These are phyloP conservation scores for Trissolcus brochymenae DNA, from an alignment of 2,888 invertebrate species.

Conservation along the genomic window DNA sequence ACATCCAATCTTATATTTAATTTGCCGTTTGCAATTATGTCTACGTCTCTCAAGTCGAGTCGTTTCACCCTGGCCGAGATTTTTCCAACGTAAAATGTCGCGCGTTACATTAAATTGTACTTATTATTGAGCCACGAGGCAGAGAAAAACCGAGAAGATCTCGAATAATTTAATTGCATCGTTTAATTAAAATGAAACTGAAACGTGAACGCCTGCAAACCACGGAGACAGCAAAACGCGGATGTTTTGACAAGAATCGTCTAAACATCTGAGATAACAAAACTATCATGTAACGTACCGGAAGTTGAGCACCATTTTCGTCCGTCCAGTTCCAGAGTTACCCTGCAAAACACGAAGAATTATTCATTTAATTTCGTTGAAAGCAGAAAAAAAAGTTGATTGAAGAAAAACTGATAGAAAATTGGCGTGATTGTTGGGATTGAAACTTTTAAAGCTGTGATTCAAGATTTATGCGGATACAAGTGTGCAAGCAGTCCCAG, in stretches of 20 bases:
- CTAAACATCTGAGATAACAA: conserved; percentile 4
- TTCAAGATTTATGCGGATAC: too few relatives aligned
- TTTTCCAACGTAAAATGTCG: conserved; percentile 8
- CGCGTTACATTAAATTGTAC: conserved; percentile 16
- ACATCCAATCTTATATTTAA: conserved; percentile 17
- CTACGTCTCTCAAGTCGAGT: conserved; percentile 4
- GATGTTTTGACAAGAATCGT: conserved; percentile 5
- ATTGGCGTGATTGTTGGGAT: too few relatives aligned
- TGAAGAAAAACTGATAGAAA: too few relatives aligned
- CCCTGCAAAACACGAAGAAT: too few relatives aligned
- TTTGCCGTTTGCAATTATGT: conserved; percentile 28
- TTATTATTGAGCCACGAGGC: conserved; percentile 10
- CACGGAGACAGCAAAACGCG: conserved; percentile 9
- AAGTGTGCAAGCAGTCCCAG: too few relatives aligned
- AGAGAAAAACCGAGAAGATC: not conserved
- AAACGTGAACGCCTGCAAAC: conserved; percentile 16
- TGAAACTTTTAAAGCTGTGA: too few relatives aligned
- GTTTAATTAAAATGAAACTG: conserved; percentile 29
- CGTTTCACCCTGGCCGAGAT: not conserved
- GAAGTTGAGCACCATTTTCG: too few relatives aligned
- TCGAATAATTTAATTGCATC: conserved; percentile 19
- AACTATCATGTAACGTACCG: too few relatives aligned
- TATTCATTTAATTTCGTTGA: too few relatives aligned
- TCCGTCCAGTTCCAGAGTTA: too few relatives aligned
- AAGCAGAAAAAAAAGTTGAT: too few relatives aligned